Evolutionary conservation across 2,888 invertebrate species (phyloP), one percentile per base, ranked within the genome.

Genomic region (Ametastegia equiseti): DNA sequence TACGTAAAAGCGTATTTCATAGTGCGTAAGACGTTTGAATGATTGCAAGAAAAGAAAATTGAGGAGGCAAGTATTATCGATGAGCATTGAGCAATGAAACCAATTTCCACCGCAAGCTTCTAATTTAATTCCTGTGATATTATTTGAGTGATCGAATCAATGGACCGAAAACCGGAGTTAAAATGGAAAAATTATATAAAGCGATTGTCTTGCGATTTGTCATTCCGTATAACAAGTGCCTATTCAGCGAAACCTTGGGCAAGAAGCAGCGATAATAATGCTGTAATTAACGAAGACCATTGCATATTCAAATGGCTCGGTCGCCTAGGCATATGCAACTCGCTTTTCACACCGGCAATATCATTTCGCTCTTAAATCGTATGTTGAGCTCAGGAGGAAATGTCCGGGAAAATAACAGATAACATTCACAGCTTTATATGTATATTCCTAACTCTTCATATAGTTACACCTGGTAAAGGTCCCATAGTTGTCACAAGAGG

Each of bases 211-310:
- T 19, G 2, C n/a, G 27, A 67, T 23, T 67, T n/a, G 39, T 67
- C 39, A 67, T 36, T 39, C 4, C 65, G n/a, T 33, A 63, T 33
- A 63, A 33, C 65, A 39, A 39, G 30, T 27, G 30, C 11, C 11
- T 54, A 54, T 19, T 54, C 23, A 54, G 5, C 30, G 39, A n/a
- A 36, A 67, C 65, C 65, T 67, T 39, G 36, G 23, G 39, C 36
- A 39, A 67, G 39, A 36, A 7, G 39, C 65, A 15, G 39, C 33
- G 19, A 11, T 92, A 60, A 60, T 30, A 23, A 19, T 23, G 57
- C 27, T 9, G 42, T 2, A 57, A 27, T 57, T 57, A 19, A 11
- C 11, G 27, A 27, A 23, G 23, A 57, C 23, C 7, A 57, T 50
- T n/a, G 19, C 1, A 19, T 19, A 11, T 27, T 27, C 0, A 9